Evolutionary conservation across 2,888 invertebrate species (phyloP), one percentile per base, ranked within the genome.

Genomic region (Lapara coniferarum): DNA sequence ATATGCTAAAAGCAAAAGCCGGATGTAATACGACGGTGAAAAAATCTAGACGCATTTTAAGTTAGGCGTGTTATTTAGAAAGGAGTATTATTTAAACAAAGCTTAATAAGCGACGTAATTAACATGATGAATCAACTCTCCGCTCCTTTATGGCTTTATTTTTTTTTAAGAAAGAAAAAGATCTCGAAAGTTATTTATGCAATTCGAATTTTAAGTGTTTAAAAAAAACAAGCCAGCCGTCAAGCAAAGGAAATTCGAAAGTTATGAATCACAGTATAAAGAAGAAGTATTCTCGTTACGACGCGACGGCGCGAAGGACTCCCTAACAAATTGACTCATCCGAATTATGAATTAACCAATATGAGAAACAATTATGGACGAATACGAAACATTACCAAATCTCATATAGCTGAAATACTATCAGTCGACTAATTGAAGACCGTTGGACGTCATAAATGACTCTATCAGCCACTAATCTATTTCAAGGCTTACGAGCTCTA

Each of bases 1-100:
- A 91, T 91, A 91, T 88, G 91, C 90, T 92, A 92, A 92, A 91
- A 88, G 86, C 88, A 79, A 83, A 78, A 90, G 83, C 89, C 93
- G 92, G 92, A 92, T 91, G 89, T 87, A 71, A 72, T 58, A 56
- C 57, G 67, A 53, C 52, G 59, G 30, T 12, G 37, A 52, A 63
- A 58, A 63, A 69, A 69, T 69, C 68, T 69, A 69, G 63, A 69
- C 53, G 56, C 66, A 46, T 46, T 46, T 63, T 63, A 19, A 63
- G 12, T 63, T 46, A 19, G 19, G 12, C 13, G 63, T 37, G 14
- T 57, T 14, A 57, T 63, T 63, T 63, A 63, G 63, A 63, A 63
- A 63, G 63, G 63, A 19, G 56, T 19, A 16, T 49, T 63, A 19
- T 57, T 37, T 57, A 57, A 57, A 57, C 37, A 59, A 46, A 46